phyloP scores from a whole-genome alignment of 2,888 invertebrate genomes.

The Eupithecia dodoneata region DNA sequence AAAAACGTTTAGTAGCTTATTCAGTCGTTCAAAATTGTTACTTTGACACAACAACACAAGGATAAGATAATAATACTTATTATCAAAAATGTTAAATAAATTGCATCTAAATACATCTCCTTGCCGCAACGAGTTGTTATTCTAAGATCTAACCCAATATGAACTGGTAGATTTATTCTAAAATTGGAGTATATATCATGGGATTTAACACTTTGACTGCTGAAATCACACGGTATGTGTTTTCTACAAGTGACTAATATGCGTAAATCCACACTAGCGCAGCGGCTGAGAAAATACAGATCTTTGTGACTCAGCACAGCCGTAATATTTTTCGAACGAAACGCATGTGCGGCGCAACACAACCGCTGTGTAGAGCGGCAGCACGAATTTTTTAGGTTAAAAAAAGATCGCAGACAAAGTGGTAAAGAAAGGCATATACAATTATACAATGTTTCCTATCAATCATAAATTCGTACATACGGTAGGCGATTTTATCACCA shows the following conservation, averaged over 20 bases:
- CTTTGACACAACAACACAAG: not conserved
- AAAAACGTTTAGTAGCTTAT: not conserved
- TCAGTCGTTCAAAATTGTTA: not conserved
- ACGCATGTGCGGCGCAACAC: no score
- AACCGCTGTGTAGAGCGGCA: no score
- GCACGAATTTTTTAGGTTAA: no score
- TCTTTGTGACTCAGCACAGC: no score
- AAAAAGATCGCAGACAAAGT: no score
- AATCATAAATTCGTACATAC: not conserved
- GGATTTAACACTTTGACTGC: no score
- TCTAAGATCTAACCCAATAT: not conserved
- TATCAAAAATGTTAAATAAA: not conserved
- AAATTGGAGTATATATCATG: not conserved
- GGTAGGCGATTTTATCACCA: not conserved
- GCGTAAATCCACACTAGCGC: no score
- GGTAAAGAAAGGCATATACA: not conserved
- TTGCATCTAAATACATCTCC: not conserved
- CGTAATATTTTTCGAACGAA: no score
- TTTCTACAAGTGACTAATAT: no score
- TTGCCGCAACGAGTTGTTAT: not conserved
- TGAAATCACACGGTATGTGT: no score
- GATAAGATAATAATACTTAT: not conserved
- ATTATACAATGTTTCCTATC: not conserved
- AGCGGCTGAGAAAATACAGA: no score
- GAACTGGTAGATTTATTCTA: not conserved